Evolutionary conservation across 2,113 vertebrate genomes (phyloP).

Genomic region (Carettochelys insculpta): DNA sequence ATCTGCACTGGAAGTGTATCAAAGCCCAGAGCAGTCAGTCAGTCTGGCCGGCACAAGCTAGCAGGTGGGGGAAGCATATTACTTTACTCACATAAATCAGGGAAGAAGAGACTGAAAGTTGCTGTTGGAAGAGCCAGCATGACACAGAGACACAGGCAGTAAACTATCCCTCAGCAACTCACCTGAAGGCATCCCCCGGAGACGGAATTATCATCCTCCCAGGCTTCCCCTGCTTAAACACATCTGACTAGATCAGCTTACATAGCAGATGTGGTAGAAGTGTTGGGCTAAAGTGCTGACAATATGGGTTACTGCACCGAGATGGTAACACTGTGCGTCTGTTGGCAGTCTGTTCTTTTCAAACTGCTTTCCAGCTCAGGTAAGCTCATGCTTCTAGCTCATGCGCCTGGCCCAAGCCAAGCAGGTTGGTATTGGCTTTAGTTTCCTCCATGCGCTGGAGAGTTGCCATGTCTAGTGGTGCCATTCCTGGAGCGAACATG

Average conservation of each 20-base stretch:
- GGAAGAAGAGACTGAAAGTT: not conserved
- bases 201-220: not conserved
- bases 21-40: not conserved
- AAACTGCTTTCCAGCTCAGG: not conserved
- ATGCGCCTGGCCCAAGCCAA: not conserved
- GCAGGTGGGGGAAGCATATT: not conserved
- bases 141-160: not conserved
- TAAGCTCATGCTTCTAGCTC: not conserved
- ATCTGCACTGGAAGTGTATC: not conserved
- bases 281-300: not conserved
- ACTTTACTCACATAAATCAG: not conserved
- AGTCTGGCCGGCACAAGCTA: not conserved
- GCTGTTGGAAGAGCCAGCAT: not conserved
- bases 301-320: not conserved
- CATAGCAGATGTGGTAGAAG: not conserved
- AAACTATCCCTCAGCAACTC: not conserved
- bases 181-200: not conserved
- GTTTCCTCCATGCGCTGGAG: not conserved
- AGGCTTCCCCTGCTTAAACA: not conserved
- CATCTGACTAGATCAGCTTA: not conserved
- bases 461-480: not conserved
- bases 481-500: not conserved
- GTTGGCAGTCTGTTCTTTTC: not conserved
- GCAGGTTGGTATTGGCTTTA: not conserved
- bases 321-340: not conserved